These are phyloP conservation scores for Agapetus fuscipes DNA, from an alignment of 2,888 invertebrate species.

Conservation along the genomic window DNA sequence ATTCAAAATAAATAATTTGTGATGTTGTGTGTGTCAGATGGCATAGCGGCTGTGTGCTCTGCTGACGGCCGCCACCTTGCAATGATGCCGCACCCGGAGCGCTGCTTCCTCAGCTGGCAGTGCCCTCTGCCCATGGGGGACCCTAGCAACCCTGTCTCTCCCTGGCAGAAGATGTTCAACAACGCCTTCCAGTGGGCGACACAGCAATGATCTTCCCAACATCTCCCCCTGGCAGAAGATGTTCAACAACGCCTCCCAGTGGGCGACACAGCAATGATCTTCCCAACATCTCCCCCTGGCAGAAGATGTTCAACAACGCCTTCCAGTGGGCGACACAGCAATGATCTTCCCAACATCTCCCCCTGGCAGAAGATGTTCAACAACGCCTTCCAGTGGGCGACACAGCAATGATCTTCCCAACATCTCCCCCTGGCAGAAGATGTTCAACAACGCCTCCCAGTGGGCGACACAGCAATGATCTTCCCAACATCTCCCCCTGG, in stretches of 20 bases:
- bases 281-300: constrained; percentile 87
- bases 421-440: constrained; percentile 80
- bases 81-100: constrained; percentile 98
- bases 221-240: constrained; percentile 83
- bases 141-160: constrained; percentile 43
- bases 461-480: no score
- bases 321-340: constrained; percentile 68
- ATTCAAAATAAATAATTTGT: no score
- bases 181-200: constrained; percentile 80
- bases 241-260: constrained; percentile 80
- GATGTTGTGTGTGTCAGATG: constrained; percentile 45
- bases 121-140: constrained; percentile 44
- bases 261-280: no score
- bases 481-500: constrained; percentile 88
- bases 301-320: constrained; percentile 85
- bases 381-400: constrained; percentile 77
- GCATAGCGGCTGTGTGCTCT: constrained; percentile 86
- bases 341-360: no score
- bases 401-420: no score
- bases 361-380: constrained; percentile 91
- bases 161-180: constrained; percentile 87
- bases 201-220: no score
- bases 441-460: constrained; percentile 81
- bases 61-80: constrained; percentile 88
- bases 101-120: constrained; percentile 84